These are phyloP conservation scores for Noctuana brunneofusca DNA, from an alignment of 2,888 invertebrate species.

Conservation along the genomic window DNA sequence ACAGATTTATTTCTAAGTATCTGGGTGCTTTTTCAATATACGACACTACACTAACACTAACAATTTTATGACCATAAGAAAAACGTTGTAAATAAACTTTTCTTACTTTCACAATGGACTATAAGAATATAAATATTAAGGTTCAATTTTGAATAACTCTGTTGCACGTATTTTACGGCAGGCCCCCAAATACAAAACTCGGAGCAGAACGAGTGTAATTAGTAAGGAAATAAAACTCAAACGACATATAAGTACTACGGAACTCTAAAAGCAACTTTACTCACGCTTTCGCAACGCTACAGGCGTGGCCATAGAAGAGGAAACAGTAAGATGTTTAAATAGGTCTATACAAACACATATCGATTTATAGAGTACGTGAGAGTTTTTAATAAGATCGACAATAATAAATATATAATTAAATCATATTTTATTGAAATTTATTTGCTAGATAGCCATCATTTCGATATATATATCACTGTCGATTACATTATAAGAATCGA, in stretches of 20 bases:
- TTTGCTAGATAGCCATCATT: too few relatives aligned
- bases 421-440: too few relatives aligned
- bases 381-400: conserved; percentile 21
- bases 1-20: too few relatives aligned
- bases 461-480: too few relatives aligned
- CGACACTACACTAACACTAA: too few relatives aligned
- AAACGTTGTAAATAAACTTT: too few relatives aligned
- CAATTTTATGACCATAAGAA: too few relatives aligned
- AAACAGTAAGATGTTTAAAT: conserved; percentile 71
- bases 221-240: conserved; percentile 48
- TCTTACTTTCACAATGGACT: too few relatives aligned
- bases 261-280: conserved; percentile 75
- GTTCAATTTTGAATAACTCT: not conserved
- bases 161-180: conserved; percentile 11
- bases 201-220: conserved; percentile 24
- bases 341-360: conserved; percentile 52
- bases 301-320: conserved; percentile 79
- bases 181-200: conserved; percentile 6
- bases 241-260: conserved; percentile 60
- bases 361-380: conserved; percentile 28
- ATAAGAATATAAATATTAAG: not conserved
- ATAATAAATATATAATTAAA: not conserved
- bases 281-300: conserved; percentile 82
- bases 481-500: too few relatives aligned
- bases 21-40: too few relatives aligned